Evolutionary conservation across 2,113 vertebrate genomes (phyloP).

Genomic region (Myotis yumanensis): DNA sequence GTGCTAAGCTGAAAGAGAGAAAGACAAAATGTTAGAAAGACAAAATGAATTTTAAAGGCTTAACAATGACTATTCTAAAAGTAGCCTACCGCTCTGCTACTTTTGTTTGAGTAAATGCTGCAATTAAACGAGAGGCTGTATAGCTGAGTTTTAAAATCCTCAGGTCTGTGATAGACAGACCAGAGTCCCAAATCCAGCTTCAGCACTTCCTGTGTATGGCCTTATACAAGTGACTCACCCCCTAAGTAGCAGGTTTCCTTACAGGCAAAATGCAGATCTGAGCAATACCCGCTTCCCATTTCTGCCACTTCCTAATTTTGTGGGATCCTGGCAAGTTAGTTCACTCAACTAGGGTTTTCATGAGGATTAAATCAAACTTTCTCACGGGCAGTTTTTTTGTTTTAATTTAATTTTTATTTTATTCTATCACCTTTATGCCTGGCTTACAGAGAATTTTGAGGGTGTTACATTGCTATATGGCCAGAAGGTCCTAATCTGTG

Average conservation of each 20-base stretch:
- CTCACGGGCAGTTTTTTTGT: neutral
- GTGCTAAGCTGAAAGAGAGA: neutral
- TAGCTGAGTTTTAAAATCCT: neutral
- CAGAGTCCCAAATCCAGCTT: neutral
- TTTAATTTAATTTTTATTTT: too few relatives aligned
- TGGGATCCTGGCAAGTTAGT: too few relatives aligned
- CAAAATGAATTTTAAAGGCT: neutral
- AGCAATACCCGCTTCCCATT: neutral
- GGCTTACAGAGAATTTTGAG: neutral
- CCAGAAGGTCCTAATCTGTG: neutral
- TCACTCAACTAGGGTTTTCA: neutral
- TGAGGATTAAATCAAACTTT: neutral
- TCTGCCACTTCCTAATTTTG: too few relatives aligned
- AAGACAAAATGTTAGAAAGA: neutral
- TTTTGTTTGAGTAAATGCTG: neutral
- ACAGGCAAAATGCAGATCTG: neutral
- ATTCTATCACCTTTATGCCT: too few relatives aligned
- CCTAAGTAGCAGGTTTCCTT: neutral
- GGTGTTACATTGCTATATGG: neutral
- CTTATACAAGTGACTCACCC: neutral
- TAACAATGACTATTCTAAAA: neutral
- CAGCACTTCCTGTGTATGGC: neutral
- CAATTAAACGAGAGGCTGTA: neutral
- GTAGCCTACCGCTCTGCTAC: neutral
- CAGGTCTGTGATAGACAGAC: fast-evolving